A percentile compares a stretch with the other conserved stretches of the same genome.
Evolutionary conservation across 1,140 invertebrate genomes (phyloP).

Genomic region (Drosophila ananassae): DNA sequence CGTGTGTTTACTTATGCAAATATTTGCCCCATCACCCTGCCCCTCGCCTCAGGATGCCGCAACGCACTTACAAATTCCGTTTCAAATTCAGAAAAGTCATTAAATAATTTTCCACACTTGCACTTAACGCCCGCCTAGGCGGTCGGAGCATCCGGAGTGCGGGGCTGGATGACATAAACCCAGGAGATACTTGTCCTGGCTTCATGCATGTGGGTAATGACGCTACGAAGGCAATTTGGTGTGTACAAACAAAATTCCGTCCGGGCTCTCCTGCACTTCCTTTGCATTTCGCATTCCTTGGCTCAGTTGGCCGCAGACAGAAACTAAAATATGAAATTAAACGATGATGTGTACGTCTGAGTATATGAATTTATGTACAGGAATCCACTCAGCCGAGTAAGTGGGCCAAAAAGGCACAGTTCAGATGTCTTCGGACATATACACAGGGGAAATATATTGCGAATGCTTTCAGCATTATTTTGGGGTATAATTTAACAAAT

Average conservation of each 20-base stretch:
- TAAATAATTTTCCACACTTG: slow-evolving; percentile 83
- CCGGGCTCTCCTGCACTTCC: slow-evolving; percentile 24
- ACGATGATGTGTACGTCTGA: slow-evolving; percentile 19
- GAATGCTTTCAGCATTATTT: no score
- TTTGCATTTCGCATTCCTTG: slow-evolving; percentile 14
- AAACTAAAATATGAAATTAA: slow-evolving; percentile 51
- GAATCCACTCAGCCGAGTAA: slow-evolving; percentile 26
- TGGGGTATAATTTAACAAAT: no score
- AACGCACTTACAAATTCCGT: slow-evolving; percentile 79
- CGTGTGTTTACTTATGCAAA: slow-evolving; percentile 70
- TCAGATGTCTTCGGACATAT: slow-evolving; percentile 9
- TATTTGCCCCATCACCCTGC: slow-evolving; percentile 60
- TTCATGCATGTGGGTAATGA: slow-evolving; percentile 43
- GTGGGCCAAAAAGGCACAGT: slow-evolving; percentile 19
- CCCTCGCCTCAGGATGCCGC: slow-evolving; percentile 35
- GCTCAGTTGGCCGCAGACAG: slow-evolving; percentile 13
- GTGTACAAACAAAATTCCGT: slow-evolving; percentile 58
- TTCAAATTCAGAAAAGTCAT: slow-evolving; percentile 83
- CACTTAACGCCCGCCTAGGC: slow-evolving; percentile 63
- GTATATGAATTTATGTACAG: slow-evolving; percentile 18
- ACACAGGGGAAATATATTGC: slow-evolving; percentile 10
- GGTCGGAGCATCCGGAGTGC: not conserved
- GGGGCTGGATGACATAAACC: slow-evolving; percentile 21
- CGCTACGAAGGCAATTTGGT: slow-evolving; percentile 55
- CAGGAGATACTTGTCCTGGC: slow-evolving; percentile 41